These are phyloP conservation scores for Octodon degus DNA, from an alignment of 2,113 vertebrate species.

Conservation along the genomic window DNA sequence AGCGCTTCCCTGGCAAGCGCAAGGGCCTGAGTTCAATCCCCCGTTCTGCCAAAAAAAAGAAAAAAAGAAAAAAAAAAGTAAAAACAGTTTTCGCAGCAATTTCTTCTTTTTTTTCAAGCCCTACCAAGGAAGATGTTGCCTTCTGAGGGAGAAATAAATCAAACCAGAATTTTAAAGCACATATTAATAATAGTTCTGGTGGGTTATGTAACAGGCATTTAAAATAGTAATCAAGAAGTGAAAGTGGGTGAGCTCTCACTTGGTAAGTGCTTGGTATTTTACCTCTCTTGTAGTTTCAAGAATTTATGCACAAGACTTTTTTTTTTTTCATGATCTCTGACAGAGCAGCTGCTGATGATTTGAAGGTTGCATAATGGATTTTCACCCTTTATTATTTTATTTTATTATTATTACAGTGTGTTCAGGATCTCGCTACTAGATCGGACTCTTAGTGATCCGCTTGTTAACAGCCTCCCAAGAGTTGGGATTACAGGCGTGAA, in stretches of 20 bases:
- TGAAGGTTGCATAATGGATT: neutral
- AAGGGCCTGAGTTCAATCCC: too few relatives aligned
- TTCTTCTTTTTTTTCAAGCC: constrained; percentile 41
- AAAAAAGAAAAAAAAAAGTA: too few relatives aligned
- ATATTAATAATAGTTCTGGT: neutral
- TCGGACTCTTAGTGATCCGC: too few relatives aligned
- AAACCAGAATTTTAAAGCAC: constrained; percentile 9
- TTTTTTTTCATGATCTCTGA: neutral
- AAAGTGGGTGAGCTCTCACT: neutral
- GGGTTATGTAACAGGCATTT: neutral
- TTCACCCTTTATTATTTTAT: neutral
- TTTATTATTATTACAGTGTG: too few relatives aligned
- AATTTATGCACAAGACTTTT: constrained; percentile 12
- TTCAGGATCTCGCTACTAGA: too few relatives aligned
- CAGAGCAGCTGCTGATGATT: neutral
- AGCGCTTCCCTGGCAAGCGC: too few relatives aligned
- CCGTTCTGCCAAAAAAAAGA: too few relatives aligned
- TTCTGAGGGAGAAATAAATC: constrained; percentile 62
- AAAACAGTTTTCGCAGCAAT: constrained; percentile 49
- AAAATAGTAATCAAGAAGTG: neutral
- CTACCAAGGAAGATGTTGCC: constrained; percentile 1
- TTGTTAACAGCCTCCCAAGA: too few relatives aligned
- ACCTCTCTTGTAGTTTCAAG: constrained; percentile 32
- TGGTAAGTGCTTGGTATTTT: neutral
- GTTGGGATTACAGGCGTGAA: too few relatives aligned